These are phyloP conservation scores for Lithobates sylvaticus DNA, from an alignment of 2,797 vertebrate species.

Conservation along the genomic window DNA sequence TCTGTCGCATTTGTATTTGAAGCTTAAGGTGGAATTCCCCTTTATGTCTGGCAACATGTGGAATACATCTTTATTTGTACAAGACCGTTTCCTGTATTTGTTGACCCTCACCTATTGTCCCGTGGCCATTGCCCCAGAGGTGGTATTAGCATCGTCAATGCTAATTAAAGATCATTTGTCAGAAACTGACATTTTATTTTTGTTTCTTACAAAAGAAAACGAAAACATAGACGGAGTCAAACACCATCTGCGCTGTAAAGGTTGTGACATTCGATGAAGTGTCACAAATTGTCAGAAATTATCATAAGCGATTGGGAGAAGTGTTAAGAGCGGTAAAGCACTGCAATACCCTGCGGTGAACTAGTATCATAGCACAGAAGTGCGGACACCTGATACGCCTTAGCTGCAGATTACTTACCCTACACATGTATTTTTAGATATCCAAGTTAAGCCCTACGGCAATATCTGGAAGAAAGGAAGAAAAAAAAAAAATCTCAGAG, in stretches of 20 bases:
- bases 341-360: slow-evolving; percentile 32
- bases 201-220: slow-evolving; percentile 32
- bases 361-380: slow-evolving; percentile 40
- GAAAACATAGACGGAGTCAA: not conserved
- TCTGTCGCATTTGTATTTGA: not conserved
- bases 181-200: slow-evolving; percentile 35
- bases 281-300: slow-evolving; percentile 47
- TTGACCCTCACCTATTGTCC: slow-evolving; percentile 49
- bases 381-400: slow-evolving; percentile 51
- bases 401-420: slow-evolving; percentile 53
- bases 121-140: slow-evolving; percentile 17
- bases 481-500: slow-evolving; percentile 19
- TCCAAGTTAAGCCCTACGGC: slow-evolving; percentile 49
- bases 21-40: not conserved
- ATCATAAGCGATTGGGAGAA: slow-evolving; percentile 48
- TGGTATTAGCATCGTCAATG: slow-evolving; percentile 40
- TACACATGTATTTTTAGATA: slow-evolving; percentile 53
- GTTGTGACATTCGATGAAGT: slow-evolving; percentile 4
- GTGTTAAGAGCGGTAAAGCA: slow-evolving; percentile 35
- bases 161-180: slow-evolving; percentile 38
- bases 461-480: slow-evolving; percentile 46
- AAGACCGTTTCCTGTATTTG: slow-evolving; percentile 26
- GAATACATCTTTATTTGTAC: not conserved
- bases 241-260: slow-evolving; percentile 33
- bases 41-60: not conserved